Evolutionary conservation across 2,113 vertebrate species (phyloP), one percentile per base, ranked within the genome.

Genomic region (Mus spicilegus): DNA sequence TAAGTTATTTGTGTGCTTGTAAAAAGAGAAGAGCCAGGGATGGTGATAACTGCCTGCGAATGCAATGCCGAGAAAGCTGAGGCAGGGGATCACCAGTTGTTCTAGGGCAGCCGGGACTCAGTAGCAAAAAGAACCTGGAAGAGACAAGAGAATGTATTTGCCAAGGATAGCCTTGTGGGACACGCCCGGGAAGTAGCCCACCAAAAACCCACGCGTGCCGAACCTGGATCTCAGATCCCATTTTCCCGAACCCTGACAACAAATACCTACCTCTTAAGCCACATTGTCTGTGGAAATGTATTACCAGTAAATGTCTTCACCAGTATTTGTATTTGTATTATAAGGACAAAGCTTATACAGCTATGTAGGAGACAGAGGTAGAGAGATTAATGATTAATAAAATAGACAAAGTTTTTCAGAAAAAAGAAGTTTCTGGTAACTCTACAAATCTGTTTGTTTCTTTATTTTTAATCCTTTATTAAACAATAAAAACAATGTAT

Each of bases 401-500:
- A 22, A 87, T 58, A 87, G 20, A 69, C 30, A 61, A 4, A 24
- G 49, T 49, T 80, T 70, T 42, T n/a, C 12, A 54, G 42, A 91
- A 89, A 85, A 63, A 63, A 63, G 1, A 63, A 63, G 1, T n/a
- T 73, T 91, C 51, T 88, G 91, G n/a, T 75, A 17, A 81, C 24
- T 63, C 17, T 39, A 65, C 42, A 90, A 95, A 76, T 92, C 28
- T 89, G 26, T 39, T 97, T 95, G 33, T 65, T 72, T 19, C 69
- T 56, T 3, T 0, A 49, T 87, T 73, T 95, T 86, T 75, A 39
- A 46, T 82, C 19, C 75, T 61, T 94, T 73, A 81, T 86, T 63
- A 65, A 88, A 86, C 76, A 65, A 28, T 28, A 20, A 39, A n/a
- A 90, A 61, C 28, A 72, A 73, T 30, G n/a, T 30, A 30, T 72